Evolutionary conservation across 1,140 invertebrate genomes (phyloP).

Genomic region (Asbolus verrucosus): DNA sequence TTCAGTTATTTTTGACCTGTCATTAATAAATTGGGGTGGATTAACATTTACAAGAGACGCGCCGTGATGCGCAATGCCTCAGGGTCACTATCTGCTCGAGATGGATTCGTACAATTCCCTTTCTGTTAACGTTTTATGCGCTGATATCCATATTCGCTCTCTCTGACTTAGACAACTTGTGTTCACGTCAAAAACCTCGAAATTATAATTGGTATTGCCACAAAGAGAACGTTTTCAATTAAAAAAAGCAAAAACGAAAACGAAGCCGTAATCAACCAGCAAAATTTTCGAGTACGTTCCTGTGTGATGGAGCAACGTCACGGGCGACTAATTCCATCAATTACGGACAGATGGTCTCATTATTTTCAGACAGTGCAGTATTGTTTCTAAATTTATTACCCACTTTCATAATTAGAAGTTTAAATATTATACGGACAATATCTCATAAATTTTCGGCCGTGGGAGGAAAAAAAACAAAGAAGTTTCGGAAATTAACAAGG

Average conservation of each 20-base stretch:
- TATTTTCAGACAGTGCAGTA: slow-evolving; percentile 59
- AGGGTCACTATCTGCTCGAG: slow-evolving; percentile 43
- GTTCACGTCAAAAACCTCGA: slow-evolving; percentile 29
- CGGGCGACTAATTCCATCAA: slow-evolving; percentile 58
- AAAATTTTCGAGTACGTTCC: slow-evolving; percentile 27
- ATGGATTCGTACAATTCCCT: slow-evolving; percentile 45
- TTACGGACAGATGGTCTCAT: slow-evolving; percentile 60
- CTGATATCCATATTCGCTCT: slow-evolving; percentile 34
- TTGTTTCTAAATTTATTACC: slow-evolving; percentile 60
- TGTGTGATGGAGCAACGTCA: slow-evolving; percentile 45
- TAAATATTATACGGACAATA: slow-evolving; percentile 56
- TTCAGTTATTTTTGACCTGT: slow-evolving; percentile 59
- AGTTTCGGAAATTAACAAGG: slow-evolving; percentile 21
- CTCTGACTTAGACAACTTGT: slow-evolving; percentile 45
- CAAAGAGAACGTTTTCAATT: slow-evolving; percentile 29
- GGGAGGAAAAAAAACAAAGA: slow-evolving; percentile 51
- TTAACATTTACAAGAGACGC: slow-evolving; percentile 58
- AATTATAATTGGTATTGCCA: slow-evolving; percentile 33
- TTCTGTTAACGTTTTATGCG: slow-evolving; percentile 26
- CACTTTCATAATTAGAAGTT: slow-evolving; percentile 60
- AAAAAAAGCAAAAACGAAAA: slow-evolving; percentile 10
- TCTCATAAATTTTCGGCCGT: slow-evolving; percentile 52
- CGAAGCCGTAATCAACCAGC: not conserved
- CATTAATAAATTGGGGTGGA: slow-evolving; percentile 60
- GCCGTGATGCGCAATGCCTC: slow-evolving; percentile 37